Base-by-base conservation (phyloP, 2,797 vertebrate species). In the Heliangelus exortis region DNA sequence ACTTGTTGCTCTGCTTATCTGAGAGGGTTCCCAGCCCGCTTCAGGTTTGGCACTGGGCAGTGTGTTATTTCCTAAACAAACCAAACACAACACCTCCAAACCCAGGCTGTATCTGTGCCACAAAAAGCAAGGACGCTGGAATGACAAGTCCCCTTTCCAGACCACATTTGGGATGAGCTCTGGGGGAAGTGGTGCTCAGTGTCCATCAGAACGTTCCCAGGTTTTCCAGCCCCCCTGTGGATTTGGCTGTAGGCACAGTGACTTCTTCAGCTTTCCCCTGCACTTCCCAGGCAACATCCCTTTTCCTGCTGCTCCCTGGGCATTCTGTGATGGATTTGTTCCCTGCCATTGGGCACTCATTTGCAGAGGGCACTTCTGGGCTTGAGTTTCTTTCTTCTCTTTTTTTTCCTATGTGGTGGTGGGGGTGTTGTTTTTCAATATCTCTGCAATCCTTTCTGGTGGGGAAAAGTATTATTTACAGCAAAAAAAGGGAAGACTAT, bases 91-190 rank as follows among this genome's bases (percentile, higher is more conserved):
- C 48, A 41, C 18, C 9, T 29, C 39, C 31, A 28, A 67, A 36
- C 15, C 31, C 20, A 18, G 45, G 39, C 12, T 2, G 4, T 41
- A 4, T 9, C 33, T 53, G 4, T 29, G 39, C 20, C 20, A 4
- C 4, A 25, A 8, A 54, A 39, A 55, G 66, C 28, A 14, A 43
- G 66, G 36, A 23, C 15, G 13, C 12, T 2, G 47, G 62, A 61
- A 28, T 1, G 23, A 22, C n/a, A 17, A 31, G 28, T 26, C 43
- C 45, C 58, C 21, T 71, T 25, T 4, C 1, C 0, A n/a, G 55
- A 15, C 19, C 15, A 1, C 9, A 4, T 20, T 29, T 16, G 23
- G 0, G 0, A 22, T 25, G 47, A 10, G 3, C 23, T 31, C 28
- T 9, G 51, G 22, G 8, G 17, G 45, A 19, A 39, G 6, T 3